Evolutionary conservation across 2,888 invertebrate species (phyloP).

Genomic region (Diadegma fenestrale): DNA sequence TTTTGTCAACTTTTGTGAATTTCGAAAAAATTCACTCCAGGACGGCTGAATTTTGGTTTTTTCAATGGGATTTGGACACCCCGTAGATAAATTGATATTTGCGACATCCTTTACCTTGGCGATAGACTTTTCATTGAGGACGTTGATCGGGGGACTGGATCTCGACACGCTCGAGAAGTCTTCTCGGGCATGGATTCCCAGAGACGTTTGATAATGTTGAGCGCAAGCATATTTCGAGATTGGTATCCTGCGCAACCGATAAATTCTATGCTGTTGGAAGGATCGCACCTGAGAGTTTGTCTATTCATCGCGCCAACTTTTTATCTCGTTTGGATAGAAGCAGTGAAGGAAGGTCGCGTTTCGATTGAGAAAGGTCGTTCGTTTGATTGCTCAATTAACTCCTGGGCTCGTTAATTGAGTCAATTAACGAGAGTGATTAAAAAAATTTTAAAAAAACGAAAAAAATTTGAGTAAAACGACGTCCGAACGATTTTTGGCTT

Average conservation of each 20-base stretch:
- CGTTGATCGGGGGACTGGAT: slow-evolving; percentile 58
- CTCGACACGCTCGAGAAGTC: slow-evolving; percentile 65
- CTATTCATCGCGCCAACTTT: slow-evolving; percentile 19
- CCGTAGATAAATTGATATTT: slow-evolving; percentile 12
- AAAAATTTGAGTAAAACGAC: not conserved
- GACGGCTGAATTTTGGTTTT: no score
- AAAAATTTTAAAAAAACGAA: not conserved
- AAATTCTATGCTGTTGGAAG: not conserved
- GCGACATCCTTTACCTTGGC: slow-evolving; percentile 65
- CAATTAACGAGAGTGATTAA: not conserved
- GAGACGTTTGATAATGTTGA: not conserved
- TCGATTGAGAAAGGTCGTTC: slow-evolving; percentile 29
- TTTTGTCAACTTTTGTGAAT: no score
- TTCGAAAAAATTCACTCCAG: not conserved
- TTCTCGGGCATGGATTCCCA: slow-evolving; percentile 61
- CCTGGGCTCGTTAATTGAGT: not conserved
- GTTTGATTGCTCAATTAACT: slow-evolving; percentile 10
- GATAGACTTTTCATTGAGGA: slow-evolving; percentile 59
- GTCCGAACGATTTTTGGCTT: not conserved
- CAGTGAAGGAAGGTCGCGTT: slow-evolving; percentile 14
- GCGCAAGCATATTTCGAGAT: not conserved
- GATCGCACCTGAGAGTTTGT: slow-evolving; percentile 1
- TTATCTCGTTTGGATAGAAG: slow-evolving; percentile 1
- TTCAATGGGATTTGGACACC: not conserved
- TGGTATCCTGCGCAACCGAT: slow-evolving; percentile 1